These are phyloP conservation scores for Lottia gigantea DNA, from an alignment of 2,888 invertebrate species.

Conservation along the genomic window DNA sequence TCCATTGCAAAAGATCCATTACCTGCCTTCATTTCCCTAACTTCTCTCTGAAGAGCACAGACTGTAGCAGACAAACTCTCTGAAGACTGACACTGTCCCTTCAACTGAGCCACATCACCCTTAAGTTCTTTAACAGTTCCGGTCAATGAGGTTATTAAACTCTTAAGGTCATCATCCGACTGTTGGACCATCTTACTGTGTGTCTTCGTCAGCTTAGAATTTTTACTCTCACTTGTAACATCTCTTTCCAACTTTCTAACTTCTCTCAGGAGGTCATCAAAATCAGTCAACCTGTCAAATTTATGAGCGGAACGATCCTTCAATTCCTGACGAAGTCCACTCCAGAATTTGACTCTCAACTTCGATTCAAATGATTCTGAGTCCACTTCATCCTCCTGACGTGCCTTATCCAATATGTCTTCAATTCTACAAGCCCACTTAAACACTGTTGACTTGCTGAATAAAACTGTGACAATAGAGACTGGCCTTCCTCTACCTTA, in stretches of 20 bases:
- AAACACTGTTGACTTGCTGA: neutral
- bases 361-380: neutral
- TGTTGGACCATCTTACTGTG: slow-evolving; percentile 4
- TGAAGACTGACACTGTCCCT: too few relatives aligned
- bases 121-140: neutral
- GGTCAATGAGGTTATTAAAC: too few relatives aligned
- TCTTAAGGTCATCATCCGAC: neutral
- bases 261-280: neutral
- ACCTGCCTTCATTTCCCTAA: neutral
- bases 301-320: neutral
- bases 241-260: neutral
- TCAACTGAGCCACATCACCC: neutral
- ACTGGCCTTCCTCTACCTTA: neutral
- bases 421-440: neutral
- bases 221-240: neutral
- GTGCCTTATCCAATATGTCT: neutral
- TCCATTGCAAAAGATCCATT: neutral
- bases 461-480: neutral
- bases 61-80: neutral
- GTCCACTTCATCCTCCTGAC: neutral
- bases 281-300: neutral
- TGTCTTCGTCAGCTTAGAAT: neutral
- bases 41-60: neutral
- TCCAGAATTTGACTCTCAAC: neutral
- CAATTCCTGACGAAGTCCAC: neutral